A percentile compares a stretch with the other conserved stretches of the same genome.
Conservation (phyloP, 1,140 invertebrate species). For the Cherax quadricarinatus region DNA sequence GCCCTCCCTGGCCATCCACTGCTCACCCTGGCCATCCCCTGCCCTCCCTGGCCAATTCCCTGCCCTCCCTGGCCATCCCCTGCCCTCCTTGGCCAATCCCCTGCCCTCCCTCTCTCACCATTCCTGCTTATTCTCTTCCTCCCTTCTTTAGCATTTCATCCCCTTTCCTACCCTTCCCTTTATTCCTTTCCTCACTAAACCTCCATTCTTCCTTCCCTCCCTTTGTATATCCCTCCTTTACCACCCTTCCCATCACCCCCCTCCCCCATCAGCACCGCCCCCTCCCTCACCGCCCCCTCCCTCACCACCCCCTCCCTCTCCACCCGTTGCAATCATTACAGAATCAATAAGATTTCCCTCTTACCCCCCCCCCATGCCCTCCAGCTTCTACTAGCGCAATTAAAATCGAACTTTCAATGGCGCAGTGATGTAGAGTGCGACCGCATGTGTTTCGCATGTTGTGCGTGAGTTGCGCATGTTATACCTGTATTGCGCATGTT, state of each 20-base stretch:
- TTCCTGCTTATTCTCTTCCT: background rate
- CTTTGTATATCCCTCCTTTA: background rate
- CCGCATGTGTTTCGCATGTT: no score
- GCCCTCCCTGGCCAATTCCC: no score
- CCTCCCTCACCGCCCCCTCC: background rate
- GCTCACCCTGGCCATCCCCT: no score
- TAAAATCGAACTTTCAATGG: slow-evolving; percentile 42
- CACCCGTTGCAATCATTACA: slow-evolving; percentile 50
- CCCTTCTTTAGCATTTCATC: background rate
- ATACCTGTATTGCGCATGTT: no score
- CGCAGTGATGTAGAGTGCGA: background rate
- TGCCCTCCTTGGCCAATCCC: no score
- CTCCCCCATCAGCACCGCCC: background rate
- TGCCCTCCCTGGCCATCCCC: no score
- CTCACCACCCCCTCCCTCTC: background rate
- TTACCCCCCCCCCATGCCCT: slow-evolving; percentile 18
- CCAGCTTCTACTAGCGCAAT: slow-evolving; percentile 29
- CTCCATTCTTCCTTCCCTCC: background rate
- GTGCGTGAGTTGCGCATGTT: no score
- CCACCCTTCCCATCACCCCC: no score
- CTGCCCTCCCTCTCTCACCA: no score
- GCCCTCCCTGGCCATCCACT: no score
- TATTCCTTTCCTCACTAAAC: background rate
- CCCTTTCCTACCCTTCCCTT: background rate
- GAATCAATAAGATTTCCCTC: slow-evolving; percentile 52